Base-by-base conservation (phyloP, 1,140 invertebrate genomes). In the Psix sp. region DNA sequence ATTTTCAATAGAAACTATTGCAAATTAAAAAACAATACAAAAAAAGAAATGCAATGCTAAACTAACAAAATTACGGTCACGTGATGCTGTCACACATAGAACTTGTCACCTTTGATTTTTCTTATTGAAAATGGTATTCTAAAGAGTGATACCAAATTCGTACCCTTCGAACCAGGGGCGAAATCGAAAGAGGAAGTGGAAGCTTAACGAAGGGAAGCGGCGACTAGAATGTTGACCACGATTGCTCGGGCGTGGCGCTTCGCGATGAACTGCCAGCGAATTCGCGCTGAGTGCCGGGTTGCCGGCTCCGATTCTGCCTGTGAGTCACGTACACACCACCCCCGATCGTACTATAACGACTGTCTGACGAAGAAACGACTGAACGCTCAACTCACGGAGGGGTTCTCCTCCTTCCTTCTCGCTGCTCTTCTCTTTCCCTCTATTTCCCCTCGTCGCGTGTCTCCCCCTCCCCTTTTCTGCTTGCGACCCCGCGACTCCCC, bases 211-310 rank as follows among this genome's bases (percentile, higher is more conserved):
- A 42, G 18, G 24, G 21, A 40, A 31, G n/a, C 54, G 65, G 38
- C 66, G 57, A 71, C 66, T 68, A 59, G 54, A 72, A 62, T 60
- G 59, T 60, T 73, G 65, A 73, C 65, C 63, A 73, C 75, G 75
- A 70, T 66, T 74, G 75, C 78, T 80, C 84, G 85, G 85, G 86
- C 84, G 86, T 85, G 85, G 85, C 85, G 84, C 80, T 80, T 83
- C 84, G 82, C 86, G 84, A 85, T 82, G 79, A 82, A 86, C 83
- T 84, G 83, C 66, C 80, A 76, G 76, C 56, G 56, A 74, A 74
- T 76, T 68, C 75, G 65, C 80, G 74, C 35, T 78, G 74, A 77
- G 52, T 76, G 76, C 71, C 75, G 77, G 70, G 71, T 56, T 67
- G 57, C 71, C 76, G 76, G 79, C 76, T 70, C 79, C 77, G 80